Percentiles rank a stretch among this genome's conserved stretches.
Conservation (phyloP, 2,113 vertebrate species). For the Phalacrocorax aristotelis region DNA sequence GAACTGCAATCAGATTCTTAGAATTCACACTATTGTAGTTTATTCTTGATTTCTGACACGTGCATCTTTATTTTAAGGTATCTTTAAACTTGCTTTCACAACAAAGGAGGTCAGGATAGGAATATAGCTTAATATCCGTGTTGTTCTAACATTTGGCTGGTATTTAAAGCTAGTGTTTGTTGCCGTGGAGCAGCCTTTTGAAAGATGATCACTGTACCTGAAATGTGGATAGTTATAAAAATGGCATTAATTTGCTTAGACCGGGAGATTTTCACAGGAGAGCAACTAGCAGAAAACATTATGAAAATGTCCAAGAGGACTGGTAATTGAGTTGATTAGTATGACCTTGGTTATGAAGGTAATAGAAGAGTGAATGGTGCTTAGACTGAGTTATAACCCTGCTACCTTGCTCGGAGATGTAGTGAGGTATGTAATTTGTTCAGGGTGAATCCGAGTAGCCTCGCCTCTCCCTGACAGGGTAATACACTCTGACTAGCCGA, state of each 20-base stretch:
- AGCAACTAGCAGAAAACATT: constrained; percentile 99
- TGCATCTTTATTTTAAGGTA: not conserved
- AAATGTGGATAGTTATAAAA: constrained; percentile 90
- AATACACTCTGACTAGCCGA: constrained; percentile 78
- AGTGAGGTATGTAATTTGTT: constrained; percentile 81
- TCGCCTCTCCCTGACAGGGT: constrained; percentile 76
- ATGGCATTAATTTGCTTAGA: constrained; percentile 99
- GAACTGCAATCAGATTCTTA: not conserved
- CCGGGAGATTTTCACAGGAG: constrained; percentile 98
- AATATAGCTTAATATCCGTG: not conserved
- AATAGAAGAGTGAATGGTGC: constrained; percentile 85
- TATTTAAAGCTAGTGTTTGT: not conserved
- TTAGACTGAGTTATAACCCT: constrained; percentile 85
- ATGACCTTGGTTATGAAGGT: constrained; percentile 97
- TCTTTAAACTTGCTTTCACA: not conserved
- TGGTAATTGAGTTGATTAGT: constrained; percentile 99
- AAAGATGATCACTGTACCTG: constrained; percentile 84
- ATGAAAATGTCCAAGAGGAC: constrained; percentile 94
- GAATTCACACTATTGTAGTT: not conserved
- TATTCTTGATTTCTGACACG: not conserved
- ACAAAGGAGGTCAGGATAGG: not conserved
- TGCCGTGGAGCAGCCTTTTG: constrained; percentile 9
- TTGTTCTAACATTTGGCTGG: not conserved
- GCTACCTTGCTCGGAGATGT: constrained; percentile 58
- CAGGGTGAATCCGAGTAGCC: constrained; percentile 75